phyloP scores from a whole-genome alignment of 2,797 vertebrate species.

The Rhincodon typus region DNA sequence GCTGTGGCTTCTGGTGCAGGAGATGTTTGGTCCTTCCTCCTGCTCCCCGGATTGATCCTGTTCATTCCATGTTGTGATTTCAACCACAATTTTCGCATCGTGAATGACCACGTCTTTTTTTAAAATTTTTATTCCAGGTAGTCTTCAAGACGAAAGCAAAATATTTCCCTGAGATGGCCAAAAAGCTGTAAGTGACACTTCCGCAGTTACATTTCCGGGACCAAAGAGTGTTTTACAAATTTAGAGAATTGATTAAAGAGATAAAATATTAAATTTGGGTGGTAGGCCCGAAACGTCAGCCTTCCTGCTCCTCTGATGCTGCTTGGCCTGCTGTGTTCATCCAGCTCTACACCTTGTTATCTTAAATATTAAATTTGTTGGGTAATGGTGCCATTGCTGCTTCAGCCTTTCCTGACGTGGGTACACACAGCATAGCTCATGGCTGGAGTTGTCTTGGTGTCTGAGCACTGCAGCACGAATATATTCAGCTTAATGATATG shows the following conservation, averaged over 20 bases:
- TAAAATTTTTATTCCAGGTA: constrained; percentile 54
- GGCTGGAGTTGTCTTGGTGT: not conserved
- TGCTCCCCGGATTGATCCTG: not conserved
- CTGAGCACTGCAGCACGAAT: too few relatives aligned
- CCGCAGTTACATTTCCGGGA: not conserved
- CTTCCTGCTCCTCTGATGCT: too few relatives aligned
- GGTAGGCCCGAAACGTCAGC: too few relatives aligned
- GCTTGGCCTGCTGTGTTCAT: too few relatives aligned
- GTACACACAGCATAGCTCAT: not conserved
- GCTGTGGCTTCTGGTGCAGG: not conserved
- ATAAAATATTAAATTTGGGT: not conserved
- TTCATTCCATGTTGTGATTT: not conserved
- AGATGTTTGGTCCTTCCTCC: not conserved
- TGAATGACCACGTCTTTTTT: constrained; percentile 11
- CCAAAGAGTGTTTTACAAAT: not conserved
- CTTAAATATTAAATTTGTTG: not conserved
- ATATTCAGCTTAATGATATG: too few relatives aligned
- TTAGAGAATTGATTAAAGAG: not conserved
- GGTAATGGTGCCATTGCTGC: not conserved
- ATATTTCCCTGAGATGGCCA: constrained; percentile 57
- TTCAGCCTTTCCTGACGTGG: not conserved
- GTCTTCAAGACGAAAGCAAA: constrained; percentile 70
- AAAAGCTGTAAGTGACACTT: constrained; percentile 65
- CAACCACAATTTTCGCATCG: not conserved
- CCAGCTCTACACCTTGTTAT: too few relatives aligned